A percentile compares a stretch with the other conserved stretches of the same genome.
phyloP scores from a whole-genome alignment of 2,113 vertebrate species.

The Geococcyx californianus region DNA sequence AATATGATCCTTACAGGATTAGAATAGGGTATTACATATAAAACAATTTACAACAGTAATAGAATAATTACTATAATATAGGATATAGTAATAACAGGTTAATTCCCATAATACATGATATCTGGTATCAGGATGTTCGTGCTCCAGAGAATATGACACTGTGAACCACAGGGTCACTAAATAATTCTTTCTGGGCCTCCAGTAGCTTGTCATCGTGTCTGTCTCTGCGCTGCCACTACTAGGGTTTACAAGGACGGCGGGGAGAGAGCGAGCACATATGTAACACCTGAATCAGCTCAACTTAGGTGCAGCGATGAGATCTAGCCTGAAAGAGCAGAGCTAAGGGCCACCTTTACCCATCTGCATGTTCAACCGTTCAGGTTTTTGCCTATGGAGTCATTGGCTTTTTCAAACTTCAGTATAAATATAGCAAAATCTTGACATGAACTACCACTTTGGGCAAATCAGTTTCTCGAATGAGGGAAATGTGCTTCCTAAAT shows the following conservation, averaged over 20 bases:
- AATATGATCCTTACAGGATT: not conserved
- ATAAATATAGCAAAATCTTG: not conserved
- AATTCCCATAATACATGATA: not conserved
- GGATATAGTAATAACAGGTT: not conserved
- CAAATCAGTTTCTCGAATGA: not conserved
- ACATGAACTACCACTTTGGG: not conserved
- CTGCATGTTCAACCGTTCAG: not conserved
- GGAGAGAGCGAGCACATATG: not conserved
- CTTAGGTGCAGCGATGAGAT: not conserved
- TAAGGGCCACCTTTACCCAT: not conserved
- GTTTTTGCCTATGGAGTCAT: not conserved
- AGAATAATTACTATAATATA: not conserved
- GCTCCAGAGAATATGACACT: not conserved
- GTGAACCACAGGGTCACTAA: not conserved
- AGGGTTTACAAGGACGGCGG: not conserved
- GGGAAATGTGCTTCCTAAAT: not conserved
- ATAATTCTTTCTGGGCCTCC: not conserved
- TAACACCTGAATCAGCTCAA: not conserved
- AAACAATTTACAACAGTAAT: not conserved
- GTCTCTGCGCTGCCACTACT: not conserved
- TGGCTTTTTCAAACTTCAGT: not conserved
- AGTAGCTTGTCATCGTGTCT: not conserved
- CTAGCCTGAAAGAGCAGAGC: not conserved
- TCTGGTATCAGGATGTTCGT: not conserved
- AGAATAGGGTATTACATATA: not conserved